Conservation (phyloP, 2,113 vertebrate species). For the Scatophagus argus region DNA sequence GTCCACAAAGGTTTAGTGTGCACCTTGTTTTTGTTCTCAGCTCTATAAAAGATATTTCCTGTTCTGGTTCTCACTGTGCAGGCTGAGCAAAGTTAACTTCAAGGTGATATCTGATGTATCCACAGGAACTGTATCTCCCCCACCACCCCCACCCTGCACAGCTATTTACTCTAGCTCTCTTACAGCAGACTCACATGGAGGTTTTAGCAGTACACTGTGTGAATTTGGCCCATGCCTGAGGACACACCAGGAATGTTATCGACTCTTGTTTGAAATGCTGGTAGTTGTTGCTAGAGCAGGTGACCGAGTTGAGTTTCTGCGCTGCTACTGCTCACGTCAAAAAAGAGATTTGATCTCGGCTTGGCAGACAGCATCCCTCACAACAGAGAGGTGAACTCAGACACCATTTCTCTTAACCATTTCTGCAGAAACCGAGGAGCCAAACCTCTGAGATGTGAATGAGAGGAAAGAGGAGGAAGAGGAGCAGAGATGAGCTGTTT, state of each 20-base stretch:
- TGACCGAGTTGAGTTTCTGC: conserved; percentile 59
- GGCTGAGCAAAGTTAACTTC: conserved; percentile 40
- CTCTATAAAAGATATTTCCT: conserved; percentile 58
- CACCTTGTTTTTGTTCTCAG: conserved; percentile 47
- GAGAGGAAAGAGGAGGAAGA: conserved; percentile 42
- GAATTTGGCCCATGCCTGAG: conserved; percentile 60
- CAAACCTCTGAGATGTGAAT: conserved; percentile 50
- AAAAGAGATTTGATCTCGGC: conserved; percentile 70
- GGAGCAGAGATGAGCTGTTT: conserved; percentile 64
- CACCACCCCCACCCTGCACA: conserved; percentile 23
- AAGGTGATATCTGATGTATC: conserved; percentile 56
- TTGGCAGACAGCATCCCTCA: conserved; percentile 46
- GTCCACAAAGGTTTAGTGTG: conserved; percentile 32
- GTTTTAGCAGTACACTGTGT: conserved; percentile 46
- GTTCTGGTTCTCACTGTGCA: conserved; percentile 37
- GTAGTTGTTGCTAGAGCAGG: conserved; percentile 65
- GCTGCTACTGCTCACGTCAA: conserved; percentile 63
- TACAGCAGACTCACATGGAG: conserved; percentile 27
- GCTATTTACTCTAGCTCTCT: conserved; percentile 33
- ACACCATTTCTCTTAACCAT: conserved; percentile 38
- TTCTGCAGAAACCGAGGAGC: conserved; percentile 35
- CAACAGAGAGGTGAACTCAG: conserved; percentile 17
- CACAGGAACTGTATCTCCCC: conserved; percentile 4
- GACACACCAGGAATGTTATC: conserved; percentile 82
- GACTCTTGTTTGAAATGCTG: conserved; percentile 58